Conservation (phyloP, 2,797 vertebrate species). For the Sebastes itinus region DNA sequence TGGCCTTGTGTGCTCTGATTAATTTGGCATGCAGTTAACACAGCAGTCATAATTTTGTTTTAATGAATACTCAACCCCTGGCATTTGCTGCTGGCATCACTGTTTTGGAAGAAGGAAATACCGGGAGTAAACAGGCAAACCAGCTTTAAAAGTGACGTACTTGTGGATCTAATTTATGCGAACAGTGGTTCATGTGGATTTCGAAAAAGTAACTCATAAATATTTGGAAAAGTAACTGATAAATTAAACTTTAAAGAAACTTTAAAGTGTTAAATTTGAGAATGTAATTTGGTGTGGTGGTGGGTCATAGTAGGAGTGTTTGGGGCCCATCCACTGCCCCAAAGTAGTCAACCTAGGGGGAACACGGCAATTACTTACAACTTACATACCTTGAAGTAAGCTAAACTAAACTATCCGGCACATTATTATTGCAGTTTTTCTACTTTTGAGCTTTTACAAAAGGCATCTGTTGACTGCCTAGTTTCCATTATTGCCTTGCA, state of each 20-base stretch:
- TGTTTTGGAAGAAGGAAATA: not conserved
- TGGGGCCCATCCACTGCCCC: not conserved
- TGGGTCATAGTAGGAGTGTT: not conserved
- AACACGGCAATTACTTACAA: not conserved
- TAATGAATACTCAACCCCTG: not conserved
- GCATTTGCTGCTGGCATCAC: not conserved
- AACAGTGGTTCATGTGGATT: not conserved
- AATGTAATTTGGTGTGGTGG: not conserved
- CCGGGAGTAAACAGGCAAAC: not conserved
- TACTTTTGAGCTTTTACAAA: slow-evolving; percentile 13
- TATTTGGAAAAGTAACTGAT: not conserved
- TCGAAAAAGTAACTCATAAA: not conserved
- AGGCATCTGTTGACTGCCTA: slow-evolving; percentile 54
- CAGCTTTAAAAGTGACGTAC: not conserved
- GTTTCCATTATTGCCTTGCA: slow-evolving; percentile 50
- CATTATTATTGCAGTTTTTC: not conserved
- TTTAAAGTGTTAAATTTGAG: not conserved
- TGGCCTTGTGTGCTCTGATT: not conserved
- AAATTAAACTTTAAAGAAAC: not conserved
- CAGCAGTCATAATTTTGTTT: not conserved
- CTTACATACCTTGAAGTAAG: not conserved
- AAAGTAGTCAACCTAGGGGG: not conserved
- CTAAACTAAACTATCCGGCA: not conserved
- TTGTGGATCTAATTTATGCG: not conserved
- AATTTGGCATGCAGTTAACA: not conserved